A percentile compares a stretch with the other conserved stretches of the same genome.
phyloP scores from a whole-genome alignment of 2,888 invertebrate species.

The Automeris io region DNA sequence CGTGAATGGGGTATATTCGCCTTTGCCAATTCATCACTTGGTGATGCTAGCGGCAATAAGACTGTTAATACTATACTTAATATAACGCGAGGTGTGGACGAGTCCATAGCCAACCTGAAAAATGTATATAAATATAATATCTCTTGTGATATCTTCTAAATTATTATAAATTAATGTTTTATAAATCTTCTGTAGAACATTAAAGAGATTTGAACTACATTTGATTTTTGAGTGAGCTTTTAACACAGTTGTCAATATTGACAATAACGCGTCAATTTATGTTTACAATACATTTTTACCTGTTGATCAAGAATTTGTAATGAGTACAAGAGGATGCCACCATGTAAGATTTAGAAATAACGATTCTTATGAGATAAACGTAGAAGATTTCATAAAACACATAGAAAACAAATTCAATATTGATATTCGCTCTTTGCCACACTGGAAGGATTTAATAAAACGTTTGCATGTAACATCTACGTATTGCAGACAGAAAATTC shows the following conservation, averaged over 20 bases:
- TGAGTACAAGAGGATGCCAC: slow-evolving; percentile 31
- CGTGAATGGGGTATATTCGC: slow-evolving; percentile 80
- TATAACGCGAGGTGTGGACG: slow-evolving; percentile 56
- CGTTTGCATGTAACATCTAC: slow-evolving; percentile 33
- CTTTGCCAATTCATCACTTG: slow-evolving; percentile 43
- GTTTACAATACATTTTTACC: background rate
- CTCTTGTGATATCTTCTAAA: background rate
- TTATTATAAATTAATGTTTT: background rate
- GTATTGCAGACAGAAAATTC: slow-evolving; percentile 37
- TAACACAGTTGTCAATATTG: background rate
- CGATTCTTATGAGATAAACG: slow-evolving; percentile 28
- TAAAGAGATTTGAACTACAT: background rate
- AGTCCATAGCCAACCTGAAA: slow-evolving; percentile 60
- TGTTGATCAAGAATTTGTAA: slow-evolving; percentile 4
- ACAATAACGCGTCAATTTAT: background rate
- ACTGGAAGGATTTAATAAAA: slow-evolving; percentile 47
- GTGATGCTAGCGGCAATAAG: slow-evolving; percentile 58
- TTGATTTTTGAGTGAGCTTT: background rate
- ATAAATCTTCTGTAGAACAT: background rate
- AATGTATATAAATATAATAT: background rate
- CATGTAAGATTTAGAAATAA: slow-evolving; percentile 42
- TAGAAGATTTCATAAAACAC: slow-evolving; percentile 40
- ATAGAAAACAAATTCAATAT: slow-evolving; percentile 42
- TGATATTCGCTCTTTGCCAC: slow-evolving; percentile 42
- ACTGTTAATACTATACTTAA: slow-evolving; percentile 66